phyloP scores from a whole-genome alignment of 2,797 vertebrate genomes.

The Lerista edwardsae region DNA sequence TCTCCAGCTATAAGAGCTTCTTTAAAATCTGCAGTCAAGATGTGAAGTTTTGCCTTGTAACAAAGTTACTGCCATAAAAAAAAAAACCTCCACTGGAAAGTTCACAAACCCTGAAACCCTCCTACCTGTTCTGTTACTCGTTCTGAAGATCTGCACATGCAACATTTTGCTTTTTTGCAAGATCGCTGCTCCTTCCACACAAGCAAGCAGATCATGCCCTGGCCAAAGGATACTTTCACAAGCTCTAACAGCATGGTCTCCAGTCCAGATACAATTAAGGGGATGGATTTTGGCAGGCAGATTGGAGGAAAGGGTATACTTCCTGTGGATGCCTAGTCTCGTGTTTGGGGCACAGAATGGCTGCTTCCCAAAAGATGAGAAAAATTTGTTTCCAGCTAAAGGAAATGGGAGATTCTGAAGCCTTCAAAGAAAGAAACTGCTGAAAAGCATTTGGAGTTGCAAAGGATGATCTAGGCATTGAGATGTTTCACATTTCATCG shows the following conservation, averaged over 20 bases:
- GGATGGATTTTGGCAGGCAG: too few species aligned
- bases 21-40: background rate
- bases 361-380: too few species aligned
- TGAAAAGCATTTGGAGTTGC: background rate
- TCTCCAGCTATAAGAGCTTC: background rate
- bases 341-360: too few species aligned
- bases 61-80: background rate
- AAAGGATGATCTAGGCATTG: background rate
- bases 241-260: background rate
- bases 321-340: too few species aligned
- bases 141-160: background rate
- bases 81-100: constrained; percentile 7
- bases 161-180: background rate
- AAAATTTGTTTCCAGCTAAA: too few species aligned
- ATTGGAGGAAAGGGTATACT: too few species aligned
- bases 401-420: too few species aligned
- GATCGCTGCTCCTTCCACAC: background rate
- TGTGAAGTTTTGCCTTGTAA: background rate
- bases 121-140: background rate
- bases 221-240: background rate
- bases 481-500: background rate
- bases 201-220: background rate
- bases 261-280: too few species aligned
- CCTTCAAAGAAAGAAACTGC: background rate
- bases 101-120: background rate